phyloP scores from a whole-genome alignment of 2,888 invertebrate genomes.

The Glyphotaelius pellucidus region DNA sequence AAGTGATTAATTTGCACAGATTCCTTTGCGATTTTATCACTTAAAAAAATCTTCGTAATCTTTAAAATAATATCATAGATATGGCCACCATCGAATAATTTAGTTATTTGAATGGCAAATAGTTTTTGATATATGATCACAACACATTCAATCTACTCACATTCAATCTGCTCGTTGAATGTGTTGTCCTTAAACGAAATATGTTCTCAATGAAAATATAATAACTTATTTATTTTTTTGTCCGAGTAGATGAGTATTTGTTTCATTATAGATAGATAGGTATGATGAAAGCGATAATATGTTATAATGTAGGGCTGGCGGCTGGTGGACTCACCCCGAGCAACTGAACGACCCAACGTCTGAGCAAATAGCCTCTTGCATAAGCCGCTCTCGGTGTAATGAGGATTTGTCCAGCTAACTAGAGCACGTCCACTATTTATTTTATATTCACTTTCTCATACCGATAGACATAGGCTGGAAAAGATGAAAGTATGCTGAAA shows the following conservation, averaged over 20 bases:
- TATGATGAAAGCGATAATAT: not conserved
- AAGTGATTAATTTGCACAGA: no score
- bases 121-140: no score
- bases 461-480: not conserved
- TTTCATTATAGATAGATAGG: not conserved
- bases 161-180: not conserved
- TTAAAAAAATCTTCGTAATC: no score
- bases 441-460: constrained; percentile 41
- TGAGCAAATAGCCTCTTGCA: constrained; percentile 32
- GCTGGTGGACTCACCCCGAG: constrained; percentile 53
- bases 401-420: constrained; percentile 53
- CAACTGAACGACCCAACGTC: not conserved
- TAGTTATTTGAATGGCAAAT: no score
- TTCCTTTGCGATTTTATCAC: no score
- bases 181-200: not conserved
- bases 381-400: constrained; percentile 48
- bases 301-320: constrained; percentile 9
- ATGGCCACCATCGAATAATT: no score
- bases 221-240: not conserved
- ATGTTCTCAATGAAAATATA: not conserved
- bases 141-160: no score
- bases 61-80: no score
- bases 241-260: not conserved
- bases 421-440: constrained; percentile 49
- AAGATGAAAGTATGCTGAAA: constrained; percentile 1